These are phyloP conservation scores for Oceanodroma tethys DNA, from an alignment of 2,113 vertebrate genomes.

Conservation along the genomic window DNA sequence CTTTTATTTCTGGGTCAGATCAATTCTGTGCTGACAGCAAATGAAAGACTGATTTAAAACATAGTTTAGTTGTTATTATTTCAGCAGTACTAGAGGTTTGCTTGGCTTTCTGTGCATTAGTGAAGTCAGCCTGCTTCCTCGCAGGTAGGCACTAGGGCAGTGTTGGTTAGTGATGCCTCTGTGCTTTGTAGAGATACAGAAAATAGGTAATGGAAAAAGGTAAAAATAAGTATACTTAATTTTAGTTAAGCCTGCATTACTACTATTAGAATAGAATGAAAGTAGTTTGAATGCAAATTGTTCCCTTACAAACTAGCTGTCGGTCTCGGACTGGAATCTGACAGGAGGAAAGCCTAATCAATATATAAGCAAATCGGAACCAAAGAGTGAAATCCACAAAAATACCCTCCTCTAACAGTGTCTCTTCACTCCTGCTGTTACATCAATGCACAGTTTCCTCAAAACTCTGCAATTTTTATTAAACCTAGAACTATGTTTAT, in stretches of 20 bases:
- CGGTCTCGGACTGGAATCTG: neutral
- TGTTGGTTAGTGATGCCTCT: neutral
- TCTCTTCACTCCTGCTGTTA: neutral
- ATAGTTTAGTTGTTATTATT: neutral
- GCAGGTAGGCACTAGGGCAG: neutral
- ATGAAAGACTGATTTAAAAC: neutral
- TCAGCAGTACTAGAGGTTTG: neutral
- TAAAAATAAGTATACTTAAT: neutral
- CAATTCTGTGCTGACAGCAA: neutral
- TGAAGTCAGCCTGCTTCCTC: neutral
- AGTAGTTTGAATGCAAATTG: neutral
- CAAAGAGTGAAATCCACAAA: neutral
- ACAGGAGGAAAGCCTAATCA: neutral
- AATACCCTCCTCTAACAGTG: neutral
- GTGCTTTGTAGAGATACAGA: neutral
- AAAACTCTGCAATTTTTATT: neutral
- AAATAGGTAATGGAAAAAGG: neutral
- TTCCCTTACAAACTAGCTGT: neutral
- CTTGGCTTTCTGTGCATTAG: neutral
- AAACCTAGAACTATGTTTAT: neutral
- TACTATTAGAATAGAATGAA: neutral
- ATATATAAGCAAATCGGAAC: neutral
- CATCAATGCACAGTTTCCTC: neutral
- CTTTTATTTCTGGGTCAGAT: neutral
- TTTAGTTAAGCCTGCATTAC: neutral